Conservation (phyloP, 2,113 vertebrate genomes). For the Sorex fumeus region DNA sequence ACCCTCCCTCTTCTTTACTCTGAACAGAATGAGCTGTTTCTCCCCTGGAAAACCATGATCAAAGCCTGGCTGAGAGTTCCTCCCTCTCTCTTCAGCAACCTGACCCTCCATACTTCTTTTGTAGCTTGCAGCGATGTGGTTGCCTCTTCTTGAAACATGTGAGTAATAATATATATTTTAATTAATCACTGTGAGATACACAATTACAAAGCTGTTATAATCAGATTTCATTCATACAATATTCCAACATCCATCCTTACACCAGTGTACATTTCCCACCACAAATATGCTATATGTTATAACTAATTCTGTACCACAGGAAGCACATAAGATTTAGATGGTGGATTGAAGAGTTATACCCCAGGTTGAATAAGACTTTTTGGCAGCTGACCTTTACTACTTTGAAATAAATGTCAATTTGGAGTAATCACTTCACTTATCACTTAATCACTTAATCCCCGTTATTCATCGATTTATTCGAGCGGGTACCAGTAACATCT, state of each 20-base stretch:
- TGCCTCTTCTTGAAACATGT: not conserved
- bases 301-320: not conserved
- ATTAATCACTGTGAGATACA: too few species aligned
- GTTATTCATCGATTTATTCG: too few species aligned
- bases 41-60: not conserved
- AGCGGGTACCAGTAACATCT: too few species aligned
- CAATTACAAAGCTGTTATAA: too few species aligned
- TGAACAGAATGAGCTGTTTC: not conserved
- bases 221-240: too few species aligned
- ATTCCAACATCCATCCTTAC: too few species aligned
- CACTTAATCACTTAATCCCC: too few species aligned
- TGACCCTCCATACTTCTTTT: rapidly evolving
- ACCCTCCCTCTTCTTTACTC: too few species aligned
- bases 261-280: too few species aligned
- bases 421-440: too few species aligned
- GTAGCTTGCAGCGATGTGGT: rapidly evolving
- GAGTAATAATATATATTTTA: not conserved
- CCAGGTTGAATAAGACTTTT: not conserved
- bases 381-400: not conserved
- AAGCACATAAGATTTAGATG: not conserved
- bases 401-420: constrained; percentile 13
- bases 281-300: not conserved
- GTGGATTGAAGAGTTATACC: not conserved
- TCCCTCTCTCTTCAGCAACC: not conserved
- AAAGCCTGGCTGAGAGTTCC: not conserved